Evolutionary conservation across 2,113 vertebrate species (phyloP).

Genomic region (Oryzias celebensis): DNA sequence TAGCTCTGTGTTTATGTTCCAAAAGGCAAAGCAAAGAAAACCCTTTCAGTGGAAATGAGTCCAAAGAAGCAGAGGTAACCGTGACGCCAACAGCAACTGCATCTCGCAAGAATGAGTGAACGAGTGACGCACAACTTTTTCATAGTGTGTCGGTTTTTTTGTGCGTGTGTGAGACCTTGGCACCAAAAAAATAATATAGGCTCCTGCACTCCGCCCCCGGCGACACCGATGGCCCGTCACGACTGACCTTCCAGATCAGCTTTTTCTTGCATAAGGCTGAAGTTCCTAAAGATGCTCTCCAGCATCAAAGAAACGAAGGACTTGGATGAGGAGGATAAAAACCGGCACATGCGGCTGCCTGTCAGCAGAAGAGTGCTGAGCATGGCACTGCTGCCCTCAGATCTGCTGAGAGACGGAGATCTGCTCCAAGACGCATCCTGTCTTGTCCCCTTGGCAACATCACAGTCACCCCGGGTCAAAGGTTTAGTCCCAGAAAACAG

Average conservation of each 20-base stretch:
- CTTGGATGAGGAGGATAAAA: constrained; percentile 43
- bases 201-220: constrained; percentile 61
- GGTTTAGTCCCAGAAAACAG: constrained; percentile 51
- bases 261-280: constrained; percentile 65
- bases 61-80: constrained; percentile 67
- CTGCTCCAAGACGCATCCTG: constrained; percentile 19
- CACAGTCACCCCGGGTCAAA: constrained; percentile 31
- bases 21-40: constrained; percentile 37
- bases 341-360: constrained; percentile 37
- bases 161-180: constrained; percentile 55
- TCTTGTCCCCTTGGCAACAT: constrained; percentile 22
- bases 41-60: constrained; percentile 26
- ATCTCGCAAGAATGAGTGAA: constrained; percentile 16
- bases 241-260: constrained; percentile 49
- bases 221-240: constrained; percentile 49
- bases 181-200: constrained; percentile 63
- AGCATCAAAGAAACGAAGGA: constrained; percentile 33
- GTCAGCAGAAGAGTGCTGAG: constrained; percentile 53
- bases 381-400: constrained; percentile 40
- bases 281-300: constrained; percentile 48
- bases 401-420: constrained; percentile 27
- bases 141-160: constrained; percentile 23
- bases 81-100: constrained; percentile 18
- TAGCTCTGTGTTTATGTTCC: constrained; percentile 44
- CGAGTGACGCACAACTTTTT: constrained; percentile 30